Percentiles rank a stretch among this genome's conserved stretches.
Evolutionary conservation across 2,113 vertebrate genomes (phyloP).

Genomic region (Erythrolamprus reginae): DNA sequence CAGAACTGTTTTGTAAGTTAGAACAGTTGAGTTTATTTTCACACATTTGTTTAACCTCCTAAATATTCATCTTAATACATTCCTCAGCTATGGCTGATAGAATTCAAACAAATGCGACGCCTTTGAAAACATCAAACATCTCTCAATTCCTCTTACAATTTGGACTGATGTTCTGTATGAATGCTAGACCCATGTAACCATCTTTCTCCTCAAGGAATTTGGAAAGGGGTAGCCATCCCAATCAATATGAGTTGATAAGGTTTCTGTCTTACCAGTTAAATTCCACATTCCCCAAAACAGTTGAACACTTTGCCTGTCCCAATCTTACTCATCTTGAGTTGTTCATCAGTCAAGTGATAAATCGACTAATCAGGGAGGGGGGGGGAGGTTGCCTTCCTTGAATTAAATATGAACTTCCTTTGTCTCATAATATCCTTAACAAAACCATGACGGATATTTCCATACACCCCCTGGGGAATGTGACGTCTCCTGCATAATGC

Average conservation of each 20-base stretch:
- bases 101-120: neutral
- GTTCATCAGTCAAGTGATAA: conserved; percentile 54
- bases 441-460: conserved; percentile 68
- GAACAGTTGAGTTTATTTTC: neutral
- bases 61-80: neutral
- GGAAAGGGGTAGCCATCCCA: neutral
- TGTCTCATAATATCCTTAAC: conserved; percentile 60
- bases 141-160: neutral
- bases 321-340: conserved; percentile 26
- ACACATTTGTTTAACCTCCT: neutral
- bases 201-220: neutral
- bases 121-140: neutral
- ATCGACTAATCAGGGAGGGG: conserved; percentile 32
- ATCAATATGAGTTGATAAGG: neutral
- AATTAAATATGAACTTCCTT: conserved; percentile 65
- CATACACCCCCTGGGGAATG: conserved; percentile 71
- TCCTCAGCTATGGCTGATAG: neutral
- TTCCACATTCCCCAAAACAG: neutral
- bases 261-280: neutral
- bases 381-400: conserved; percentile 40
- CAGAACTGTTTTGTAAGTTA: neutral
- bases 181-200: neutral
- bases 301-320: neutral
- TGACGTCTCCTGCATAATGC: conserved; percentile 85
- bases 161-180: neutral